Evolutionary conservation across 1,140 invertebrate genomes (phyloP), one percentile per base, ranked within the genome.

Genomic region (Drosophila mojavensis): DNA sequence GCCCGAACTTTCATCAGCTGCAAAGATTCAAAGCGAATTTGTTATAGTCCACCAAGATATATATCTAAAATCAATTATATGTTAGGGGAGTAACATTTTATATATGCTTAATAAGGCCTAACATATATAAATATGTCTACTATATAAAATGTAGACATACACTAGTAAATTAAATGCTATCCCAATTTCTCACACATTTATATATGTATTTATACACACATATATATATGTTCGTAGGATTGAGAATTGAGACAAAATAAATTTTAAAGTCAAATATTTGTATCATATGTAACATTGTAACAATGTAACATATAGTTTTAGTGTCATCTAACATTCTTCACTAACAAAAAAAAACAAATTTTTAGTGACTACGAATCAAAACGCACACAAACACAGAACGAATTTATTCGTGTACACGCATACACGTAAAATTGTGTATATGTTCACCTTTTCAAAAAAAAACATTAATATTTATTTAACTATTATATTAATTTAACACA

Each of bases 1-100:
- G n/a, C 24, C 20, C 51, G 13, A 72, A 36, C 36, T 72, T 45
- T 39, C 63, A 69, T 68, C 47, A 39, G 66, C 71, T 61, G 58
- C 20, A 43, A 61, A 56, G 26, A 45, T 28, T 45, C 17, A 41
- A 59, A 48, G n/a, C 1, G 6, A 41, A 36, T 11, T 33, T 6
- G 30, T 7, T 30, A 4, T 30, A 30, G 28, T 0, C 4, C 4
- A 5, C 6, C 28, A 5, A 20, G 20, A 30, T 30, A 30, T 30
- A 30, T 30, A 30, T 30, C 6, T 30, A 30, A 30, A 30, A 30
- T 30, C 5, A 6, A 30, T 5, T 30, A 30, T 30, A 4, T 30
- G 6, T 30, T 30, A 5, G 3, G 28, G 0, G 1, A 20, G 20
- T 20, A 24, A 24, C 20, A 24, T 24, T 24, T 24, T 3, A 24